Percentiles rank a stretch among this genome's conserved stretches.
Evolutionary conservation across 2,888 invertebrate genomes (phyloP).

Genomic region (Siphonodentalium dalli): DNA sequence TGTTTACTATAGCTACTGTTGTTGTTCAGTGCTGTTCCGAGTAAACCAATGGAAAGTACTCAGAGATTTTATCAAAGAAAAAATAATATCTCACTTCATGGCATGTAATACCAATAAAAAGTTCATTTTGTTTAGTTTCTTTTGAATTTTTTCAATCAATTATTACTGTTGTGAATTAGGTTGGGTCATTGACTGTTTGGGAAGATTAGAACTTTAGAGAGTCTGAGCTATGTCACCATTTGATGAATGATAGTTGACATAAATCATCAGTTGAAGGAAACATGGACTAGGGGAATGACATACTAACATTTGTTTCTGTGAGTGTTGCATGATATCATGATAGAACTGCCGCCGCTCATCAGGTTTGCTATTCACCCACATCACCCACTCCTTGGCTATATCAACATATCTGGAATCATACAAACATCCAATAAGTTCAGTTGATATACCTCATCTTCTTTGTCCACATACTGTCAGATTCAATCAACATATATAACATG

Average conservation of each 20-base stretch:
- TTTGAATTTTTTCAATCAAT: too few species aligned
- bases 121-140: too few species aligned
- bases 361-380: constrained; percentile 55
- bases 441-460: too few species aligned
- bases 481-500: too few species aligned
- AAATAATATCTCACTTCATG: too few species aligned
- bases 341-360: constrained; percentile 49
- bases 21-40: too few species aligned
- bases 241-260: background rate
- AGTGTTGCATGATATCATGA: constrained; percentile 27
- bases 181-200: background rate
- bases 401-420: constrained; percentile 45
- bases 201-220: background rate
- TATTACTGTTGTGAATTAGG: too few species aligned
- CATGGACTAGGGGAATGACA: background rate
- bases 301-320: constrained; percentile 29
- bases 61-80: too few species aligned
- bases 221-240: background rate
- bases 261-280: background rate
- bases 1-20: too few species aligned
- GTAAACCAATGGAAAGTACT: too few species aligned
- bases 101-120: too few species aligned
- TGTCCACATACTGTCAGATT: too few species aligned
- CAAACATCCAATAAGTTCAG: background rate
- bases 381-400: constrained; percentile 52